Evolutionary conservation across 2,113 vertebrate genomes (phyloP), one percentile per base, ranked within the genome.

Genomic region (Bothrops jararaca): DNA sequence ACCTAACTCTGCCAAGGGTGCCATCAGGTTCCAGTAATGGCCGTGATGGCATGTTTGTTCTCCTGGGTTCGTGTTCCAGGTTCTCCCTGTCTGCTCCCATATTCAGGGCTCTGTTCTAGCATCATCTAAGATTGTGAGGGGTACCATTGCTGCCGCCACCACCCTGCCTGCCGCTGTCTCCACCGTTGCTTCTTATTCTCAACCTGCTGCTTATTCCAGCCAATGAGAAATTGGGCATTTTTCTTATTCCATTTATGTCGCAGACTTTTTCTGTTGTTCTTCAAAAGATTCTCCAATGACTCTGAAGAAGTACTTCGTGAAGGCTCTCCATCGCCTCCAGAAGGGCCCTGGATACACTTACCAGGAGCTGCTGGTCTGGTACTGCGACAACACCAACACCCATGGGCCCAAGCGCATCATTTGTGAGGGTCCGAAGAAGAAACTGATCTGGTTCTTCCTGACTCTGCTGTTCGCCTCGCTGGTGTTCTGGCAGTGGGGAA

Each of bases 331-430:
- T 20, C 97, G 98, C 39, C 96, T 98, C 91, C 98, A 98, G 97
- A 98, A 98, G 95, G 98, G 98, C 74, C 98, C 98, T 0, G 98
- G 98, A 45, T 98, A 98, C 95, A 97, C 98, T 0, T 98, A 98
- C 95, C 97, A 97, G 94, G 98, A 98, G 96, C 97, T 98, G 93
- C 97, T 98, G 93, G 96, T 98, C 91, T 98, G 98, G 98, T 98
- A 98, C 96, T 98, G 98, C 0, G 96, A 97, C 95, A 98, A 98
- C 96, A 98, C 98, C 95, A 98, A 98, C 96, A 98, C 98, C 0
- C 98, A 98, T 0, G 98, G 98, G 85, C 98, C 98, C 18, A 98
- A 98, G 94, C 98, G 98, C 93, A 98, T 98, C 95, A 97, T 98
- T 96, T 95, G 97, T 1, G 98, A 98, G 94, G 98, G 98, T 12